Conservation (phyloP, 2,113 vertebrate genomes). For the Zosterops lateralis region DNA sequence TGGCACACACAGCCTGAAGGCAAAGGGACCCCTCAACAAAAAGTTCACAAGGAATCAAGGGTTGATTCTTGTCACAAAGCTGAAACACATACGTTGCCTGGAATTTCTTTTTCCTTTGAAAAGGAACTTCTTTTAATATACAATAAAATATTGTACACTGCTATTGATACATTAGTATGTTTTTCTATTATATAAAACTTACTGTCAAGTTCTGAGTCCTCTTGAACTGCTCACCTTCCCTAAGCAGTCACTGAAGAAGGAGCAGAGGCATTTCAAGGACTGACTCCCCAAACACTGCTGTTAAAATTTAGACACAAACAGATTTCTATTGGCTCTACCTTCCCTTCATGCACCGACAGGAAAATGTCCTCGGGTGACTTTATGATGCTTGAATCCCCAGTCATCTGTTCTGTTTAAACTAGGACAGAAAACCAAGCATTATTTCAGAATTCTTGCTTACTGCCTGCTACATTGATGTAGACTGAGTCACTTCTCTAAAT, state of each 20-base stretch:
- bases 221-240: background rate
- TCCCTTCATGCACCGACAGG: background rate
- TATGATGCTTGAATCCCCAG: background rate
- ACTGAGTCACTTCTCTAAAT: background rate
- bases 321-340: background rate
- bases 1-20: background rate
- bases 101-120: background rate
- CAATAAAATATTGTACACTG: background rate
- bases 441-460: background rate
- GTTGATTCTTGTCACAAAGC: background rate
- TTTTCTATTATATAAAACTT: background rate
- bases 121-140: background rate
- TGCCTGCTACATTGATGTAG: background rate
- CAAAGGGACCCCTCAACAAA: background rate
- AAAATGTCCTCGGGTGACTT: background rate
- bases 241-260: background rate
- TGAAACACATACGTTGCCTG: background rate
- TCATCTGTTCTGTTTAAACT: background rate
- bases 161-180: background rate
- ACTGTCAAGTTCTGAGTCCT: background rate
- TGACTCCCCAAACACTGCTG: background rate
- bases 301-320: background rate
- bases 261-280: background rate
- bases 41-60: background rate
- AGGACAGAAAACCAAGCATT: background rate